Evolutionary conservation across 2,888 invertebrate genomes (phyloP).

Genomic region (Margaritifera margaritifera): DNA sequence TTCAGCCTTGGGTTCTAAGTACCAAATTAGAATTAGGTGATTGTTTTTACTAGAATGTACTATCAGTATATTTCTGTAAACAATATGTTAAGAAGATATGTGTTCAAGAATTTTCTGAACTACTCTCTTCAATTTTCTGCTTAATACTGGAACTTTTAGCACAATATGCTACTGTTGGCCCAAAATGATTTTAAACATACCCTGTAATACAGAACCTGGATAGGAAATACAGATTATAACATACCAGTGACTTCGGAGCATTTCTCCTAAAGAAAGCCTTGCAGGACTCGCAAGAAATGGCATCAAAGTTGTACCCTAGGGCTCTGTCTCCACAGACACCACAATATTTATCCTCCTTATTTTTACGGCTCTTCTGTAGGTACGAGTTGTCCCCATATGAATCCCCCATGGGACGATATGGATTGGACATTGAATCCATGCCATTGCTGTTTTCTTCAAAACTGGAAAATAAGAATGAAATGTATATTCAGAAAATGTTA

Average conservation of each 20-base stretch:
- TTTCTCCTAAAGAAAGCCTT: constrained; percentile 73
- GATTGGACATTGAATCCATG: constrained; percentile 38
- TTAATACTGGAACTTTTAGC: no score
- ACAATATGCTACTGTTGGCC: no score
- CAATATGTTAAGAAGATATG: no score
- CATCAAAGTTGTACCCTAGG: constrained; percentile 73
- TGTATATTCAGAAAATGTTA: constrained; percentile 4
- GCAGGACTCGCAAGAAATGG: constrained; percentile 73
- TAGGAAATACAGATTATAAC: constrained; percentile 23
- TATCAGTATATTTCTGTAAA: no score
- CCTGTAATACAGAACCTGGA: neutral
- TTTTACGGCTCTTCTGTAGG: constrained; percentile 64
- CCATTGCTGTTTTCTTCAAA: constrained; percentile 67
- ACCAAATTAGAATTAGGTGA: no score
- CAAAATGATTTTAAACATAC: neutral
- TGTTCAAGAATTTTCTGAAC: no score
- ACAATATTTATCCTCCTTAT: constrained; percentile 72
- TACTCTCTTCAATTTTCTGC: no score
- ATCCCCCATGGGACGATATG: constrained; percentile 59
- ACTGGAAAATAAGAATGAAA: constrained; percentile 44
- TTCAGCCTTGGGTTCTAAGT: no score
- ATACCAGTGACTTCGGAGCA: constrained; percentile 73
- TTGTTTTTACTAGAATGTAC: no score
- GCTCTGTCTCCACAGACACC: constrained; percentile 73
- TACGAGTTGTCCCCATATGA: constrained; percentile 46